Evolutionary conservation across 2,888 invertebrate species (phyloP).

Genomic region (Hipparchia semele): DNA sequence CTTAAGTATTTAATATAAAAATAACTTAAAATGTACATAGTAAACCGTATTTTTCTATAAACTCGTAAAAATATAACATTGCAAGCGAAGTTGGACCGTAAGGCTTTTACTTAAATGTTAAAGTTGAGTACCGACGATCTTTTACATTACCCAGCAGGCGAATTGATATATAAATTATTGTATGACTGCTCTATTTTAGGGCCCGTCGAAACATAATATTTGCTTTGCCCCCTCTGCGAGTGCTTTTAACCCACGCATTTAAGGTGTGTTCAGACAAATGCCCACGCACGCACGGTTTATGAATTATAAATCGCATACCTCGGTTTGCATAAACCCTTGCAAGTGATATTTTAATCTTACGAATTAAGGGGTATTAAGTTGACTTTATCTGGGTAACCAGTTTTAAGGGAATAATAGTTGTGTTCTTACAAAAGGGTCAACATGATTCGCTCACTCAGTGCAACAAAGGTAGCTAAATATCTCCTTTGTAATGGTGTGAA

Average conservation of each 20-base stretch:
- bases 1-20: not conserved
- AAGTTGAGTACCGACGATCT: not conserved
- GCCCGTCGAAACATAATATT: constrained; percentile 42
- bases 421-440: too few relatives aligned
- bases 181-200: constrained; percentile 30
- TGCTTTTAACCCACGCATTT: constrained; percentile 37
- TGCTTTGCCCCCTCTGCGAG: constrained; percentile 37
- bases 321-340: not conserved
- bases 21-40: constrained; percentile 5
- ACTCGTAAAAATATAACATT: not conserved
- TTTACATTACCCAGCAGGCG: constrained; percentile 11
- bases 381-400: not conserved
- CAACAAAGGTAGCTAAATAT: too few relatives aligned
- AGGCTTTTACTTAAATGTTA: not conserved
- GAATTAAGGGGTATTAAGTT: not conserved
- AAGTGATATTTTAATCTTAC: not conserved
- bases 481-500: too few relatives aligned
- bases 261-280: constrained; percentile 2
- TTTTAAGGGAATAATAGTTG: too few relatives aligned
- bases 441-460: too few relatives aligned
- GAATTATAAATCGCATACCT: not conserved
- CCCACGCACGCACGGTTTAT: not conserved
- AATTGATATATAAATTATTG: constrained; percentile 21
- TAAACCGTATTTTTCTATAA: not conserved
- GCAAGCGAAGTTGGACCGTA: not conserved